Base-by-base conservation (phyloP, 2,797 vertebrate genomes). In the Caiman crocodilus region DNA sequence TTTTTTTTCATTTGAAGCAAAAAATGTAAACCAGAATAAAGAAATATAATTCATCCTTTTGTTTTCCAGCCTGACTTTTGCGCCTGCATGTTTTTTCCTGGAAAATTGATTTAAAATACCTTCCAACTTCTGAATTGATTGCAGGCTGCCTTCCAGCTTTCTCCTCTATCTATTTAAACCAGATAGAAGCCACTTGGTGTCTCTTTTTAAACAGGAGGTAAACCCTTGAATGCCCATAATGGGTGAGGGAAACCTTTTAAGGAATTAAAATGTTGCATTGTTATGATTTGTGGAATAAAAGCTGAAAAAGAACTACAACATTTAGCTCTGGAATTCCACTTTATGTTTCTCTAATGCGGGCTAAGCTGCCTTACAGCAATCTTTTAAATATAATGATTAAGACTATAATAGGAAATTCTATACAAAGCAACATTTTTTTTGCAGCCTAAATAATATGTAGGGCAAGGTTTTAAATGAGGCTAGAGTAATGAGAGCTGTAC, bases 381-480 rank as follows among this genome's bases (percentile, higher is more conserved):
- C 92, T 94, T 96, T 93, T 94, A 94, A 94, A 95, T 90, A 85
- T 94, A 96, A 95, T 96, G 94, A 96, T 95, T 95, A 94, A 95
- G 87, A 96, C 92, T 94, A 91, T 96, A 96, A 94, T 84, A 95
- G 95, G 91, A 95, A 96, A 93, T 93, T 93, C 93, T 96, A 94
- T 91, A 95, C 74, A 92, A 92, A 95, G 94, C 94, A 93, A 63
- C 59, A 1, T 88, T 85, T 87, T 94, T 92, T 93, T 92, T 90
- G 1, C 92, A 95, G 90, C 90, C 94, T 96, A 96, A 97, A 96
- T 97, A 97, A 96, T 97, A 97, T 97, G 96, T 96, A 96, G 92
- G 95, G 91, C 95, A 96, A 96, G 92, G 86, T 97, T 97, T 95
- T 95, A 96, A 96, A 96, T 96, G 95, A 96, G 92, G 93, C 89